These are phyloP conservation scores for Rhizomys pruinosus DNA, from an alignment of 2,113 vertebrate species.

Conservation along the genomic window DNA sequence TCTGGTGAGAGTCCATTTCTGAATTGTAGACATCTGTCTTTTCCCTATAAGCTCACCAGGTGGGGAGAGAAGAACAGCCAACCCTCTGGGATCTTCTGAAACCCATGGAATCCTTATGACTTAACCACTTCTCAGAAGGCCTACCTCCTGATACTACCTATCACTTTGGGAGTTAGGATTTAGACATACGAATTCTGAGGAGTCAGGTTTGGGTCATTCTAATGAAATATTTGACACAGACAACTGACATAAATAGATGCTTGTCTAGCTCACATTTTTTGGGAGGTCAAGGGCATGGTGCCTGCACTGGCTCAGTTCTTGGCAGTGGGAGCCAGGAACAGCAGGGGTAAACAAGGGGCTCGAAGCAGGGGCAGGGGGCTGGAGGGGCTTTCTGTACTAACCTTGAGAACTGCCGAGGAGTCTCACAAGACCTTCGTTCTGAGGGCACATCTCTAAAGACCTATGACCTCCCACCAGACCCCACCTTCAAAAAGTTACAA, in stretches of 20 bases:
- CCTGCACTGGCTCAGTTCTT: not conserved
- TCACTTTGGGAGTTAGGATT: not conserved
- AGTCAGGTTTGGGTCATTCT: not conserved
- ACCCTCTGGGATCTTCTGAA: not conserved
- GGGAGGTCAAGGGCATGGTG: not conserved
- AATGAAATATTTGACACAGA: not conserved
- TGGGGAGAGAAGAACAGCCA: too few relatives aligned
- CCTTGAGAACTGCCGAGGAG: not conserved
- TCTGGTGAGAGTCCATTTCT: not conserved
- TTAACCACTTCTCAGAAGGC: not conserved
- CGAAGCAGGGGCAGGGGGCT: not conserved
- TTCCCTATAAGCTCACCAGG: not conserved
- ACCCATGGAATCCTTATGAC: not conserved
- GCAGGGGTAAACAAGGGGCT: not conserved
- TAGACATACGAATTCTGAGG: not conserved
- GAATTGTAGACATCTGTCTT: not conserved
- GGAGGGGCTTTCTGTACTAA: not conserved
- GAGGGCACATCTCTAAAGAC: not conserved
- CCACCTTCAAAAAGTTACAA: not conserved
- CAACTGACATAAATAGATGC: not conserved
- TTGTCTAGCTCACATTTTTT: not conserved
- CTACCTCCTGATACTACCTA: not conserved
- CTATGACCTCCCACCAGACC: not conserved
- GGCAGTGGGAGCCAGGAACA: not conserved
- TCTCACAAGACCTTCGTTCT: not conserved